Base-by-base conservation (phyloP, 2,888 invertebrate species). In the Andricus quercusramuli region DNA sequence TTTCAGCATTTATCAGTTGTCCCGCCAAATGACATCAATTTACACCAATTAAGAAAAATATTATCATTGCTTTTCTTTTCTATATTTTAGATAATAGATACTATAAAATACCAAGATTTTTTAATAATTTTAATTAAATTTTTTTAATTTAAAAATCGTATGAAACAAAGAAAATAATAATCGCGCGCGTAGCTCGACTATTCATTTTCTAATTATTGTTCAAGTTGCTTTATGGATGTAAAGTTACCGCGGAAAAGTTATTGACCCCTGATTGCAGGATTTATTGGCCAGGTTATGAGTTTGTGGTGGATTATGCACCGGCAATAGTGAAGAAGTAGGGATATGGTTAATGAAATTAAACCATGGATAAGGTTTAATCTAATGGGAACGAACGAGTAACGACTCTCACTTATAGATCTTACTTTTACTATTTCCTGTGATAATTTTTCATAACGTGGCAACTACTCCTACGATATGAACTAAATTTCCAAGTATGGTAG, bases 361-460 rank as follows among this genome's bases (percentile, higher is more conserved):
- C 11, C 20, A 9, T 20, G 37, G 37, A 66, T 66, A 66, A 66
- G 37, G 11, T 65, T n/a, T n/a, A 66, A 20, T 67, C 37, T 67
- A 67, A 67, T 67, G 41, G 41, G 80, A 83, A 81, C 82, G 41
- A 82, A 81, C 77, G 79, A 80, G 80, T 82, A 74, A 67, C 65
- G 81, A 78, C 76, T 74, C 82, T 84, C 80, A 80, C 81, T 82
- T 82, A 83, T 82, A 80, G 79, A 81, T 83, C 15, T 47, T 17
- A 47, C 15, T 47, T 47, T 81, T 74, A 80, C n/a, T 32, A 80
- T 82, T 85, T 83, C 81, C 84, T 82, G 83, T 62, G 83, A 82
- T 83, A 85, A 85, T 83, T 83, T 81, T 81, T 85, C 81, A 78
- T 85, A 83, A 84, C 79, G 83, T 47, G 47, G 47, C 78, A 77